Evolutionary conservation across 2,888 invertebrate genomes (phyloP), one percentile per base, ranked within the genome.

Genomic region (Diloba caeruleocephala): DNA sequence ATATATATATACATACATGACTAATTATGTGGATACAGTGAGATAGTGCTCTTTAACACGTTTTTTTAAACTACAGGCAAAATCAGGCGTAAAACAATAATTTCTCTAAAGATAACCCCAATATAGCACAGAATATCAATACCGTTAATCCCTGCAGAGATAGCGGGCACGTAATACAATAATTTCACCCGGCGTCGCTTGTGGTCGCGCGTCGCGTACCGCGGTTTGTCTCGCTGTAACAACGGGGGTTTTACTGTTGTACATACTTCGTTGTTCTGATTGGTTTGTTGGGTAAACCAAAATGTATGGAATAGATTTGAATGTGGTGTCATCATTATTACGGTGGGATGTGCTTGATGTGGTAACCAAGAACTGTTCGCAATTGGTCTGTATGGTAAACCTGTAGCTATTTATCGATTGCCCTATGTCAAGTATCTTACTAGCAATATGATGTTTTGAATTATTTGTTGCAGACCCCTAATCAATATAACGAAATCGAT

Each of bases 201-300:
- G 71, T 45, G 71, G 71, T 74, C 29, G 71, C 54, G 41, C 71
- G 42, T 65, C 58, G 38, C 60, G 34, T 37, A 42, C 33, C 34
- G 65, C 34, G 75, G 75, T 72, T 64, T 71, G 23, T 51, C 58
- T 41, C 31, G 32, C 26, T 12, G 34, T 14, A 14, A 45, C 57
- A 71, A 74, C 75, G 72, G 71, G 34, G 42, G 33, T 49, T 64
- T 43, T 74, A 71, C 75, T 64, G 75, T 71, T 59, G 14, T 17
- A 54, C 8, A 37, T 44, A 43, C 59, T 56, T 32, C 43, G 64
- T 64, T 43, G 14, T 37, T 26, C 45, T 36, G 19, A 36, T 33
- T 36, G 26, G 25, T 55, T 39, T 45, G 46, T 32, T 42, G 33
- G 32, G 3, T 14, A 25, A 13, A 17, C 12, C 7, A n/a, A 21